Percentiles rank a stretch among this genome's conserved stretches.
phyloP scores from a whole-genome alignment of 2,113 vertebrate genomes.

The Stegostoma tigrinum region DNA sequence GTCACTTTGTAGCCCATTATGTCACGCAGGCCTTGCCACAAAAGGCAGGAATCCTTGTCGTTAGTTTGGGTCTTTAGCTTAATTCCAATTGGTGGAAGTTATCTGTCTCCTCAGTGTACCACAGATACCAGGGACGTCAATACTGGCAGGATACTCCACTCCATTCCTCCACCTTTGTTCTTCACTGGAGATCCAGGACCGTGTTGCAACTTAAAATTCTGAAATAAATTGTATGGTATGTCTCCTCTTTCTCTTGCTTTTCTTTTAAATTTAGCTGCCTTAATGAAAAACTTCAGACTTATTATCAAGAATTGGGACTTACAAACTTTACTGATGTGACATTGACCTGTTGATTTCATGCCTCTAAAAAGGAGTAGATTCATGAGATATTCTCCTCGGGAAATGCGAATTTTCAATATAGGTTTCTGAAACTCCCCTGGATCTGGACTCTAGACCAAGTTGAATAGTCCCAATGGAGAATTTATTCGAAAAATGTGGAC shows the following conservation, averaged over 20 bases:
- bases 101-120: neutral
- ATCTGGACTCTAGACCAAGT: neutral
- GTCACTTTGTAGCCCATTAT: no score
- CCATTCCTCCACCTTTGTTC: neutral
- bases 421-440: neutral
- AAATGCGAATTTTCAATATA: neutral
- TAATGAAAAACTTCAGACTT: neutral
- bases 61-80: no score
- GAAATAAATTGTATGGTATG: neutral
- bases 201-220: neutral
- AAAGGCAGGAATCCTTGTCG: no score
- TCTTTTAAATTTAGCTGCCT: neutral
- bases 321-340: neutral
- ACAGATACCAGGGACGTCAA: no score
- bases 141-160: no score
- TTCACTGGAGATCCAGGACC: neutral
- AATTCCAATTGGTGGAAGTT: no score
- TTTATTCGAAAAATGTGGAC: neutral
- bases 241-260: no score
- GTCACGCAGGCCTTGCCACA: no score
- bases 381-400: neutral
- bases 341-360: neutral
- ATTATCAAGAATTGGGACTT: neutral
- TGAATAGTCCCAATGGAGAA: neutral
- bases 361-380: neutral